A percentile compares a stretch with the other conserved stretches of the same genome.
Evolutionary conservation across 2,113 vertebrate species (phyloP).

Genomic region (Morone saxatilis): DNA sequence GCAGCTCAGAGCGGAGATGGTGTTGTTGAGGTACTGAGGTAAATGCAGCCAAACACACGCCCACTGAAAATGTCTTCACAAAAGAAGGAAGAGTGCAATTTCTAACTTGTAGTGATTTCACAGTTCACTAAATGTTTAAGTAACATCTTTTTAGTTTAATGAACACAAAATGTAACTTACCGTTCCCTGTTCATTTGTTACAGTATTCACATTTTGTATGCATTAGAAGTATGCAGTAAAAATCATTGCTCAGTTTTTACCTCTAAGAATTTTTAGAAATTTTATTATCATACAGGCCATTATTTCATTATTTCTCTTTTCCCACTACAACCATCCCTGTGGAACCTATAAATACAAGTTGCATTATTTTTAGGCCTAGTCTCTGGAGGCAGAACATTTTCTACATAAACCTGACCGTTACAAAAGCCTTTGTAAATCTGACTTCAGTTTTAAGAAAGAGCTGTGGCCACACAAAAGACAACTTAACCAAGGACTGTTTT

Average conservation of each 20-base stretch:
- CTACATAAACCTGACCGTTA: not conserved
- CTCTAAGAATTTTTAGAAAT: not conserved
- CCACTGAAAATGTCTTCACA: too few species aligned
- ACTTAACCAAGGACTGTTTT: conserved; percentile 11
- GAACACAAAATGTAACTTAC: not conserved
- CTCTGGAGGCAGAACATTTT: not conserved
- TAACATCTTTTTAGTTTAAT: not conserved
- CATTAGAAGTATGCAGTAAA: not conserved
- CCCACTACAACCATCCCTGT: not conserved
- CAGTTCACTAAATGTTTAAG: not conserved
- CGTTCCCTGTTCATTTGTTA: too few species aligned
- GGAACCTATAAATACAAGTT: not conserved
- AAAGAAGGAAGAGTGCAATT: not conserved
- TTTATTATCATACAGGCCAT: not conserved
- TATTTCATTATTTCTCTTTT: not conserved
- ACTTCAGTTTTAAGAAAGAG: not conserved
- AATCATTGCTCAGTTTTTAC: not conserved
- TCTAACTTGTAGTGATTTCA: not conserved
- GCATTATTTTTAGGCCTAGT: not conserved
- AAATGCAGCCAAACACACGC: not conserved
- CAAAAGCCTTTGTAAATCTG: not conserved
- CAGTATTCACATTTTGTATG: too few species aligned
- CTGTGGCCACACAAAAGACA: conserved; percentile 15
- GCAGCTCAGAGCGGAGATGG: not conserved
- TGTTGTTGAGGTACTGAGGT: not conserved